Percentiles rank a stretch among this genome's conserved stretches.
phyloP scores from a whole-genome alignment of 2,113 vertebrate species.

The Cyrtonyx montezumae region DNA sequence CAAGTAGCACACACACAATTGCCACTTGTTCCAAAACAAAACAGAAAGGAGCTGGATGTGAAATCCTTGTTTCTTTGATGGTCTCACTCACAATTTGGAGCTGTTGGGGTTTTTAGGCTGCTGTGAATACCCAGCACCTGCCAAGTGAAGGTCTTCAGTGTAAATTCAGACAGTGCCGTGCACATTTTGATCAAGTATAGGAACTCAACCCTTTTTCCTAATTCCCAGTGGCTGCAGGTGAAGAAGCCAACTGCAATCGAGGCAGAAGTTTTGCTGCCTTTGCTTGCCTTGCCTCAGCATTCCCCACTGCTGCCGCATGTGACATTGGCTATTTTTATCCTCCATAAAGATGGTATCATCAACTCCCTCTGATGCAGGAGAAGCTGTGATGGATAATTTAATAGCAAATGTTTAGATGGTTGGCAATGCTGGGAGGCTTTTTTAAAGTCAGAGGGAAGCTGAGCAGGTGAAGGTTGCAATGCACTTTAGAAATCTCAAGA shows the following conservation, averaged over 20 bases:
- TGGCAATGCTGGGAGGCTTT: conserved; percentile 24
- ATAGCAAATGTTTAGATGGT: conserved; percentile 3
- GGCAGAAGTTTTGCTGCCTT: not conserved
- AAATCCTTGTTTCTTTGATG: not conserved
- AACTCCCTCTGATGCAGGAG: conserved; percentile 29
- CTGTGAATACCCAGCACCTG: not conserved
- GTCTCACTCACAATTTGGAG: conserved; percentile 16
- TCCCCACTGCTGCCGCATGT: conserved; percentile 2
- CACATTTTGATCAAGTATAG: not conserved
- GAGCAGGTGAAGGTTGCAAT: not conserved
- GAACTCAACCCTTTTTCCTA: not conserved
- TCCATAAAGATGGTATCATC: conserved; percentile 26
- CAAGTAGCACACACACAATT: not conserved
- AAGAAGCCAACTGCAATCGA: not conserved
- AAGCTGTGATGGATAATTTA: conserved; percentile 57
- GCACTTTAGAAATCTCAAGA: not conserved
- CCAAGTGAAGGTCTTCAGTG: not conserved
- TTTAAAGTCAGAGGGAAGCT: conserved; percentile 7
- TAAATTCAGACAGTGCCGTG: fast-evolving
- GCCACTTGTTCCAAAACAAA: not conserved
- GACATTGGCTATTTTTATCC: conserved; percentile 40
- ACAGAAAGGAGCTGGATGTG: not conserved
- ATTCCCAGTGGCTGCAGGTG: not conserved
- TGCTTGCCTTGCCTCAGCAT: not conserved
- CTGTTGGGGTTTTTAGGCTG: not conserved